Base-by-base conservation (phyloP, 2,113 vertebrate species). In the Callipepla squamata region DNA sequence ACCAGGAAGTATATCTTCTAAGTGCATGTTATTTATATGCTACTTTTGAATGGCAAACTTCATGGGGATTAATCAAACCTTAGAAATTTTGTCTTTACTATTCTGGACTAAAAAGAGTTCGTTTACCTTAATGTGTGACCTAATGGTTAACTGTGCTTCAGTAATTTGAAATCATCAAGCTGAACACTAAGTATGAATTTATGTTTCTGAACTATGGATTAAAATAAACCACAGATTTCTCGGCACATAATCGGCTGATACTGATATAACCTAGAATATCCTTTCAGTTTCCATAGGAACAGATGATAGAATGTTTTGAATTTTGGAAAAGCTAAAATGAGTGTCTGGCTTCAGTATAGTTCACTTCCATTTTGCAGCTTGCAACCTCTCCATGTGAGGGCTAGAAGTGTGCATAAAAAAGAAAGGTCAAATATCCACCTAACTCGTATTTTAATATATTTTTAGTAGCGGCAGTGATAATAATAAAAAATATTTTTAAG, bases 281-380 rank as follows among this genome's bases (percentile, higher is more conserved):
- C 95, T 93, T 97, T 97, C 91, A 81, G 96, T 97, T 97, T 97
- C 97, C 97, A 97, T 97, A 97, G 97, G 97, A 97, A 97, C 97
- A 95, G 95, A 95, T 97, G 93, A 95, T 92, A 91, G 86, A 96
- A 92, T 94, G 79, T 96, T 97, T 96, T 92, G 96, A 93, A 89
- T 95, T 92, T 95, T 95, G 91, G 91, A 95, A 88, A 68, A 96
- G 69, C 83, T 92, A 70, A 95, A 96, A 91, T 80, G 92, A 86
- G 84, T 90, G 87, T 96, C 91, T 94, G 87, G 63, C 67, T 86
- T 95, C 59, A 81, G 20, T 84, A 63, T 72, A 89, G 89, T 90
- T 95, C 91, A 90, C 75, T 94, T 95, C 13, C 79, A n/a, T 78
- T 95, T 95, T 94, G 51, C 68, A 83, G 57, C 69, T 80, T 92